Evolutionary conservation across 2,113 vertebrate species (phyloP), one percentile per base, ranked within the genome.

Genomic region (Phaethon lepturus): DNA sequence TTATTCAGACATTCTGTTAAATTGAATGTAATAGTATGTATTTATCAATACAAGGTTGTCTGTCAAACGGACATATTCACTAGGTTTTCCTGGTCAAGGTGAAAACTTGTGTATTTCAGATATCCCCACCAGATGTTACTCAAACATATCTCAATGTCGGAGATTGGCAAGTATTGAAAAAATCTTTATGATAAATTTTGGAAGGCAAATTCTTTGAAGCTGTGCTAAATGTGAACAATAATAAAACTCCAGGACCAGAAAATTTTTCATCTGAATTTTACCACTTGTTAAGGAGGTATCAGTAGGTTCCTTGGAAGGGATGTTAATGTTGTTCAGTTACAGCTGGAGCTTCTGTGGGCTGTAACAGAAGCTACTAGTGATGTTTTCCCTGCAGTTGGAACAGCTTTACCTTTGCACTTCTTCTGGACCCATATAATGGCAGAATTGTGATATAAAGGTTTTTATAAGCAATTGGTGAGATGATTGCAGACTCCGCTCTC

Each of bases 141-240:
- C 13, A 55, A 24, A n/a, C 0, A 0, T 67, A 9, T 73, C n/a
- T 66, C 19, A 11, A 7, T 38, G 26, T 66, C 22, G 19, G 26
- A 66, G 16, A 49, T 31, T 49, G 77, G 47, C 64, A 56, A 72
- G 60, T 33, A 42, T 20, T 83, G 52, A 55, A n/a, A 87, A 82
- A 72, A 59, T 19, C 18, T 20, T 47, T n/a, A 7, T n/a, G 28
- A 35, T 64, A 81, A 53, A 59, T 63, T 59, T 33, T 49, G 18
- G n/a, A 72, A 68, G 18, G 42, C 47, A 62, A 29, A 28, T 44
- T 67, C 59, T 71, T 71, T 1, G 3, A 71, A 64, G 71, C 44
- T 82, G 3, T 71, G 33, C 42, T 71, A 38, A 45, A 45, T 64
- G 16, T 64, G 35, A 88, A 58, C 35, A 72, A 31, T 47, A 44